Evolutionary conservation across 2,113 vertebrate species (phyloP).

Genomic region (Gopherus flavomarginatus): DNA sequence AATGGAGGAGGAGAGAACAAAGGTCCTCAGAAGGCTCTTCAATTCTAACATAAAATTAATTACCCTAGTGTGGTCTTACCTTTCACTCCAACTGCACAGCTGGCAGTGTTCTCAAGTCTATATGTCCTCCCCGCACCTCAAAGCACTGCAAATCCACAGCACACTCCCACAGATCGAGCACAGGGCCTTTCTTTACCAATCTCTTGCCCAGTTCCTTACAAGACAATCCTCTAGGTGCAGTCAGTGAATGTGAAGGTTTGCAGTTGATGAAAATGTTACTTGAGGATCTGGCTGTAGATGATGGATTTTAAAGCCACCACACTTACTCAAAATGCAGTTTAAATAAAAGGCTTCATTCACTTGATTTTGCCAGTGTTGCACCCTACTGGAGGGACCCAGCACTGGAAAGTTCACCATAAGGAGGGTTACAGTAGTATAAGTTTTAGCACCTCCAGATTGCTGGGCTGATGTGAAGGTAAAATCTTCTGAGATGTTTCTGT

Average conservation of each 20-base stretch:
- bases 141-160: not conserved
- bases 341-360: not conserved
- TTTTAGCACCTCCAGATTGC: too few relatives aligned
- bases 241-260: too few relatives aligned
- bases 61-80: not conserved
- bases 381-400: not conserved
- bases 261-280: not conserved
- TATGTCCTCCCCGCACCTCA: not conserved
- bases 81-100: too few relatives aligned
- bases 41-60: not conserved
- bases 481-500: too few relatives aligned
- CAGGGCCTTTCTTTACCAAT: not conserved
- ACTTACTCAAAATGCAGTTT: not conserved
- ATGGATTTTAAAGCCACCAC: not conserved
- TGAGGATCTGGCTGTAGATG: not conserved
- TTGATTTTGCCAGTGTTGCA: not conserved
- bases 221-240: not conserved
- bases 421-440: too few relatives aligned
- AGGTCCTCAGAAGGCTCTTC: not conserved
- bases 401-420: not conserved
- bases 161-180: not conserved
- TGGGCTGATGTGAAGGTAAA: too few relatives aligned
- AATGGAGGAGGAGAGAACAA: too few relatives aligned
- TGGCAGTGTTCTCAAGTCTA: not conserved
- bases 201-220: not conserved